These are phyloP conservation scores for Keiferia lycopersicella DNA, from an alignment of 2,888 invertebrate species.

Conservation along the genomic window DNA sequence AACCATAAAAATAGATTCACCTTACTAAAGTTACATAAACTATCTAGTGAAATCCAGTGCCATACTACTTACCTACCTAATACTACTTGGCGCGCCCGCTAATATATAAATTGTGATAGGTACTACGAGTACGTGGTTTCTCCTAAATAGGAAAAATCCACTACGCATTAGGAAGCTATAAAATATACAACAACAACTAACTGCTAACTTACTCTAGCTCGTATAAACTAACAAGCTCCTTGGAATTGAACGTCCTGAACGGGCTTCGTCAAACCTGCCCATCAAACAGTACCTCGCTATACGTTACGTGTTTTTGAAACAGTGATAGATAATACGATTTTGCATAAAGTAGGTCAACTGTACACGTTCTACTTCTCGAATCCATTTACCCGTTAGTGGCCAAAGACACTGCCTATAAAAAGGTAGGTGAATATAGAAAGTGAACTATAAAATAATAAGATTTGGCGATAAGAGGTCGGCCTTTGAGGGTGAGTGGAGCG, in stretches of 20 bases:
- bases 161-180: not conserved
- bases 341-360: too few species aligned
- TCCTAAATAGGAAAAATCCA: not conserved
- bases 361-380: too few species aligned
- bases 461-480: not conserved
- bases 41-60: too few species aligned
- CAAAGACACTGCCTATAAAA: not conserved
- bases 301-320: too few species aligned
- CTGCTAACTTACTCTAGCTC: not conserved
- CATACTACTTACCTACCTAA: not conserved
- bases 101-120: not conserved
- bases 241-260: too few species aligned
- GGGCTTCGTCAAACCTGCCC: too few species aligned
- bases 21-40: too few species aligned
- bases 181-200: not conserved
- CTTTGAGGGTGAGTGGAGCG: conserved; percentile 58
- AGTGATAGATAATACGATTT: too few species aligned
- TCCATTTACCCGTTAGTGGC: too few species aligned
- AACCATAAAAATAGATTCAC: too few species aligned
- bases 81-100: not conserved
- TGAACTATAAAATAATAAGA: not conserved
- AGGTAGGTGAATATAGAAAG: not conserved
- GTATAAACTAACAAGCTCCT: not conserved
- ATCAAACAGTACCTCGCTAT: too few species aligned
- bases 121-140: not conserved